A percentile compares a stretch with the other conserved stretches of the same genome.
Evolutionary conservation across 1,140 invertebrate species (phyloP).

Genomic region (Drosophila seguyi): DNA sequence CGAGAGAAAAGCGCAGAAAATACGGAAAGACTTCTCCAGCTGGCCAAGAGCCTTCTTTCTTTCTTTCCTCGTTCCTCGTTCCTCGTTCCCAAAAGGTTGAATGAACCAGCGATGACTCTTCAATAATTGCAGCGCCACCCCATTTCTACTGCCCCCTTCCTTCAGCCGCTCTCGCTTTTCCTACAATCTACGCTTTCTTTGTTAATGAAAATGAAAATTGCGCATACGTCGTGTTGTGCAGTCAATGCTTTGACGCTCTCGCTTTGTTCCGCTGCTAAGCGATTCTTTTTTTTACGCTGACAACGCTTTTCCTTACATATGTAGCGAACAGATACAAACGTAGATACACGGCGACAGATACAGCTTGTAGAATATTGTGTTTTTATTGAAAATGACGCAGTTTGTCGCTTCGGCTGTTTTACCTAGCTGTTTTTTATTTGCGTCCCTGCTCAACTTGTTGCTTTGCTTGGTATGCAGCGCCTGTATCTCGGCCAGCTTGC

Average conservation of each 20-base stretch:
- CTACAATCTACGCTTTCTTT: slow-evolving; percentile 44
- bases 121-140: slow-evolving; percentile 60
- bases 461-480: slow-evolving; percentile 59
- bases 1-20: background rate
- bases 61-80: slow-evolving; percentile 21
- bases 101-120: slow-evolving; percentile 66
- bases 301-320: slow-evolving; percentile 36
- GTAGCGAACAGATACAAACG: slow-evolving; percentile 18
- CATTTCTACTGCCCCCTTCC: background rate
- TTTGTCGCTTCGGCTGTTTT: slow-evolving; percentile 49
- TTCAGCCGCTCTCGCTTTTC: background rate
- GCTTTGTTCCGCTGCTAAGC: slow-evolving; percentile 52
- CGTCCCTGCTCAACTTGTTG: slow-evolving; percentile 67
- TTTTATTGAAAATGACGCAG: slow-evolving; percentile 72
- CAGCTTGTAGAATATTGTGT: slow-evolving; percentile 46
- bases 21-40: slow-evolving; percentile 28
- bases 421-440: slow-evolving; percentile 24
- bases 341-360: slow-evolving; percentile 33
- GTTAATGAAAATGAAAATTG: slow-evolving; percentile 74
- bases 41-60: slow-evolving; percentile 28
- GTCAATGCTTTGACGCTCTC: slow-evolving; percentile 50
- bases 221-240: slow-evolving; percentile 67
- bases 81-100: slow-evolving; percentile 48
- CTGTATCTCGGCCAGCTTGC: slow-evolving; percentile 44
- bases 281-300: slow-evolving; percentile 57